A percentile compares a stretch with the other conserved stretches of the same genome.
Conservation (phyloP, 1,140 invertebrate genomes). For the Phymorhynchus buccinoides region DNA sequence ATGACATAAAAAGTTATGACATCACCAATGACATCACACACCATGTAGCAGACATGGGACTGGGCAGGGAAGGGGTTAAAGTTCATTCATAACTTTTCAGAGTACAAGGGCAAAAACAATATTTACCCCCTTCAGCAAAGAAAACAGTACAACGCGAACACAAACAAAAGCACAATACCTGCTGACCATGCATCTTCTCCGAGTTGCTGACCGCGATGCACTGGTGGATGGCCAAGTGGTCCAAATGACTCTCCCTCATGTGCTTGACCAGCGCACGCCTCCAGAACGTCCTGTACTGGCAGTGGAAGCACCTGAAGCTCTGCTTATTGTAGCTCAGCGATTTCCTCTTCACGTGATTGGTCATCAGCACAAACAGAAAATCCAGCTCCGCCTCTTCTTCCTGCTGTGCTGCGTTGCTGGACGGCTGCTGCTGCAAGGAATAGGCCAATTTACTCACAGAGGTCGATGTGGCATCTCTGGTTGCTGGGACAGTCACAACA, state of each 20-base stretch:
- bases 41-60: no score
- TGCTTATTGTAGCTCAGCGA: constrained; percentile 20
- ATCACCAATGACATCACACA: no score
- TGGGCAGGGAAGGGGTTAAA: no score
- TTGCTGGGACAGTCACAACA: not conserved
- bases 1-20: no score
- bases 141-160: no score
- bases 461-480: not conserved
- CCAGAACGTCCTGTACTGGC: constrained; percentile 56
- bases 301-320: constrained; percentile 59
- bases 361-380: constrained; percentile 25
- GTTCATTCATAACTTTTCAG: no score
- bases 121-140: no score
- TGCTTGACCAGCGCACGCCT: constrained; percentile 59
- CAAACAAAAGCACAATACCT: not conserved
- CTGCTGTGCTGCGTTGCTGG: no score
- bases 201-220: constrained; percentile 46
- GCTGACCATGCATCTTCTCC: constrained; percentile 14
- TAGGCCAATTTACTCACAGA: not conserved
- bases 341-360: constrained; percentile 21
- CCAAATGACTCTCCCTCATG: constrained; percentile 57
- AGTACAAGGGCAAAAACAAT: no score
- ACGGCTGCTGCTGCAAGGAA: not conserved
- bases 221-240: constrained; percentile 52
- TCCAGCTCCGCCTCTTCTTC: constrained; percentile 6